Percentiles rank a stretch among this genome's conserved stretches.
These are phyloP conservation scores for Hirundo rustica DNA, from an alignment of 2,797 vertebrate genomes.

Conservation along the genomic window DNA sequence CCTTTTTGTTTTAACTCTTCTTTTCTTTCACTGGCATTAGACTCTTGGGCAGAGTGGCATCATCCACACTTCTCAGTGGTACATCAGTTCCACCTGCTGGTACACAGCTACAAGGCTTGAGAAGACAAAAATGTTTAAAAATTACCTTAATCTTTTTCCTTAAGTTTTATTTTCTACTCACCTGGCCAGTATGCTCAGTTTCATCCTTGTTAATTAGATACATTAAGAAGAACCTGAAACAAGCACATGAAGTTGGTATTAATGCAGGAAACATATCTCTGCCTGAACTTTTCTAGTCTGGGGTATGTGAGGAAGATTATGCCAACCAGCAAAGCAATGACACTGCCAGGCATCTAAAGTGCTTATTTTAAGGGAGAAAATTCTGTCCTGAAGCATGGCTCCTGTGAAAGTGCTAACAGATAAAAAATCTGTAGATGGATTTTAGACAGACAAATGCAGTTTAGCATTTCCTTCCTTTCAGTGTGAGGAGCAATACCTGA, in stretches of 20 bases:
- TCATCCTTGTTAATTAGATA: slow-evolving; percentile 99
- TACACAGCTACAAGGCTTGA: not conserved
- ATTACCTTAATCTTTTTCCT: not conserved
- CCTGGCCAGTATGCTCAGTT: slow-evolving; percentile 98
- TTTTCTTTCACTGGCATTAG: not conserved
- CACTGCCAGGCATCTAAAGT: not conserved
- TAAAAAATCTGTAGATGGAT: not conserved
- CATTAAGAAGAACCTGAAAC: slow-evolving; percentile 95
- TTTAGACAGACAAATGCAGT: not conserved
- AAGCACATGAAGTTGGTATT: not conserved
- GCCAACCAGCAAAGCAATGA: not conserved
- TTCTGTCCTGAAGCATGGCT: not conserved
- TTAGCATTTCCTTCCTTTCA: not conserved
- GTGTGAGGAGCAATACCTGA: not conserved
- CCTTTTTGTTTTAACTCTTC: not conserved
- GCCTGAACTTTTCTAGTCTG: not conserved
- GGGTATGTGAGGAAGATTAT: not conserved
- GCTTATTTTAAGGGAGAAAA: not conserved
- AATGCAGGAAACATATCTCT: not conserved
- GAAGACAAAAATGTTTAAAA: not conserved
- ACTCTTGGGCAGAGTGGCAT: not conserved
- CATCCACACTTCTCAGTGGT: not conserved
- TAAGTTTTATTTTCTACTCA: slow-evolving; percentile 42
- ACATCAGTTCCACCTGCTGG: slow-evolving; percentile 50
- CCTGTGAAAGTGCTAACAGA: not conserved